Evolutionary conservation across 2,113 vertebrate species (phyloP), one percentile per base, ranked within the genome.

Genomic region (Phalacrocorax pelagicus): DNA sequence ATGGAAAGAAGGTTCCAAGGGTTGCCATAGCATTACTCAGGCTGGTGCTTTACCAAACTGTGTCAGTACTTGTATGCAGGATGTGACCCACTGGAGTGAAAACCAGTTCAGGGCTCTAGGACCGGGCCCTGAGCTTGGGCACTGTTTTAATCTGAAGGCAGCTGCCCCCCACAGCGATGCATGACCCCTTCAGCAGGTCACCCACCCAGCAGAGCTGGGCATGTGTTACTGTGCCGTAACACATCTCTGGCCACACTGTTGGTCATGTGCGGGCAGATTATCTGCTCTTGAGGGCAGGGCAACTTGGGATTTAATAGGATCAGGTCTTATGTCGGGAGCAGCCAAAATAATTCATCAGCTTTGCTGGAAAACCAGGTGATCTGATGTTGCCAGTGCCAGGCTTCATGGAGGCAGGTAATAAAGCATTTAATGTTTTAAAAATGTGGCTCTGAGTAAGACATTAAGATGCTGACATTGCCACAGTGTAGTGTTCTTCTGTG

Each of bases 281-380:
- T 55, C 81, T 0, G 0, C 55, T 36, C 36, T 11, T 17, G 55
- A 67, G 81, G 59, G 65, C 59, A 62, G 26, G 59, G 69, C 52
- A 74, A 1, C 52, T 32, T 4, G 32, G 81, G 81, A 11, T 92
- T 92, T 94, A 67, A 74, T 58, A 61, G 95, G 86, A 81, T 93
- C 88, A 59, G 51, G 59, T n/a, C 57, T 66, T n/a, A 49, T 7
- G 44, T 88, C 36, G 47, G 77, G 84, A 86, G 77, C 69, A 79
- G 61, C 77, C 81, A 29, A 81, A 91, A 47, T 58, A 71, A 87
- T 69, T 87, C 49, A 67, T 63, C 81, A 51, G 94, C 86, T 94
- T 88, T 83, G 86, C 82, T 72, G 70, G 88, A 73, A 88, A 94
- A 62, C 8, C 81, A 40, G 66, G 65, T 59, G 86, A 40, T 74